These are phyloP conservation scores for Quadroppia sp. DNA, from an alignment of 2,888 invertebrate species.

Conservation along the genomic window DNA sequence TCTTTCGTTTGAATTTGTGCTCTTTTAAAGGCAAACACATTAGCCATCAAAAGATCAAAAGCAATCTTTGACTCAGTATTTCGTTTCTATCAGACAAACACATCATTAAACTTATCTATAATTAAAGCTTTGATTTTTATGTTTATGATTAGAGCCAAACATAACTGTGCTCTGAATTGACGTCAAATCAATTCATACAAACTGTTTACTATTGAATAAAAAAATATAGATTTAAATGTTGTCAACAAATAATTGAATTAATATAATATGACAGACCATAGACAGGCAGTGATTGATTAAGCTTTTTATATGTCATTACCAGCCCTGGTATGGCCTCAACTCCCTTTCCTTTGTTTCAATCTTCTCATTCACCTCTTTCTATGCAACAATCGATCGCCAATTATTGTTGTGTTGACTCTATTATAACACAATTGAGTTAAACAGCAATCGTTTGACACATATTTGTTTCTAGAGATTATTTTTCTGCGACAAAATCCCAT, in stretches of 20 bases:
- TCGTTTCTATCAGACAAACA: background rate
- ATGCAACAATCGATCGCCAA: background rate
- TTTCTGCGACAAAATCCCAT: background rate
- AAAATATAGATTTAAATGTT: conserved; percentile 11
- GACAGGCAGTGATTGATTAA: conserved; percentile 10
- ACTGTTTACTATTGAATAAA: conserved; percentile 2
- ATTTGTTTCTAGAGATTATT: background rate
- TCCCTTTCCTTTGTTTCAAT: background rate
- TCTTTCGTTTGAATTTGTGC: background rate
- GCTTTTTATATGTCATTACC: conserved; percentile 13
- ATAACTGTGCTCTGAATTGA: background rate
- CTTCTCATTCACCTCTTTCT: too few species aligned
- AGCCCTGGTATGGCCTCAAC: background rate
- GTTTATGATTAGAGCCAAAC: too few species aligned
- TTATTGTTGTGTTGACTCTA: background rate
- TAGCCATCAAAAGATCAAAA: background rate
- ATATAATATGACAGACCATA: background rate
- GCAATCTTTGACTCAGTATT: background rate
- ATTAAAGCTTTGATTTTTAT: background rate
- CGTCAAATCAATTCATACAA: too few species aligned
- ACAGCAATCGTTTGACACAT: background rate
- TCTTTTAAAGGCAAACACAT: background rate
- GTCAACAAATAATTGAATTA: conserved; percentile 16
- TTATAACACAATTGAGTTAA: background rate
- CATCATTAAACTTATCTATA: background rate